These are phyloP conservation scores for Bombus huntii DNA, from an alignment of 1,140 invertebrate species.

Conservation along the genomic window DNA sequence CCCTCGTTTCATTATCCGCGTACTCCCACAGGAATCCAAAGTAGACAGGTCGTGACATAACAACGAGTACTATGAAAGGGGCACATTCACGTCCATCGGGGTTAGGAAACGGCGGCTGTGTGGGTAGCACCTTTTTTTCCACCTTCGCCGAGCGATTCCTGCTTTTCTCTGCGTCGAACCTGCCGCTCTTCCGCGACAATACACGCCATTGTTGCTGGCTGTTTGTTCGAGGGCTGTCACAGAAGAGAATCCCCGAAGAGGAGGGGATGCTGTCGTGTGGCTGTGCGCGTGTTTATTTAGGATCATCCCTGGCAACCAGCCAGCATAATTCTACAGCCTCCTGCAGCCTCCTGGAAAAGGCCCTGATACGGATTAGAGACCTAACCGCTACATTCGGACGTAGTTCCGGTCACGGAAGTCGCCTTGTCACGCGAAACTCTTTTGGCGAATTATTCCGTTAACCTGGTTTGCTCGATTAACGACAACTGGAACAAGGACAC, in stretches of 20 bases:
- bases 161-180: slow-evolving; percentile 58
- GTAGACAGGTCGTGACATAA: slow-evolving; percentile 66
- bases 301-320: slow-evolving; percentile 69
- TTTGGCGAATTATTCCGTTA: not conserved
- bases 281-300: slow-evolving; percentile 77
- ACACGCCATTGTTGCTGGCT: slow-evolving; percentile 59
- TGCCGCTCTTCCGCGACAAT: slow-evolving; percentile 66
- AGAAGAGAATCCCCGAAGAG: slow-evolving; percentile 15
- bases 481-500: not conserved
- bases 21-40: slow-evolving; percentile 46
- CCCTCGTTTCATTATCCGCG: slow-evolving; percentile 51
- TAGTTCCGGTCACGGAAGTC: slow-evolving; percentile 44
- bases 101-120: slow-evolving; percentile 14
- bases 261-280: slow-evolving; percentile 77
- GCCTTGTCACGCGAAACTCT: not conserved
- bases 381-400: slow-evolving; percentile 31
- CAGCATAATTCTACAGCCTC: slow-evolving; percentile 63
- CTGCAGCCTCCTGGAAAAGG: slow-evolving; percentile 60
- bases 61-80: slow-evolving; percentile 46
- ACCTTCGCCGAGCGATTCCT: slow-evolving; percentile 59
- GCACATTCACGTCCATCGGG: slow-evolving; percentile 28
- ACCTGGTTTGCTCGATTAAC: not conserved
- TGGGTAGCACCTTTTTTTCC: slow-evolving; percentile 69
- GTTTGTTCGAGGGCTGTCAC: slow-evolving; percentile 69
- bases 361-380: slow-evolving; percentile 63